Conservation (phyloP, 2,888 invertebrate species). For the Acanthosepion lycidas region DNA sequence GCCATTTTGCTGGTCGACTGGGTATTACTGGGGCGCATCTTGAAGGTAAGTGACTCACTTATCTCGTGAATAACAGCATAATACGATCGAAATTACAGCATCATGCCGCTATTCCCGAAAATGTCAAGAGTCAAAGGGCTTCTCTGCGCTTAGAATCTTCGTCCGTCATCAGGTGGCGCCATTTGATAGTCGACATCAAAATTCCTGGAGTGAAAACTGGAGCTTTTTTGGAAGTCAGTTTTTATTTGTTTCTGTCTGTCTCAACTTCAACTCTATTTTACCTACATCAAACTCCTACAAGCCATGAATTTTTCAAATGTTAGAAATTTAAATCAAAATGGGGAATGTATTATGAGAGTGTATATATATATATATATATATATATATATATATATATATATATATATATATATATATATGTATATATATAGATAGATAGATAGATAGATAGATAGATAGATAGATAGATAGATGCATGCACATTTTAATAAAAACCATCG, state of each 20-base stretch:
- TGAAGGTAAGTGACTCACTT: conserved; percentile 46
- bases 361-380: too few species aligned
- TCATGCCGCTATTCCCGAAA: conserved; percentile 57
- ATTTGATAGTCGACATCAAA: not conserved
- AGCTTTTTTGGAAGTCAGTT: not conserved
- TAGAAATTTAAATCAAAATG: not conserved
- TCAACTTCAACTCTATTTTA: not conserved
- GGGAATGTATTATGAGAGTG: too few species aligned
- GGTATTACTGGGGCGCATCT: not conserved
- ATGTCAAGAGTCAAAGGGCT: conserved; percentile 46
- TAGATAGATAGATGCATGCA: too few species aligned
- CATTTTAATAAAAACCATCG: too few species aligned
- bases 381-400: too few species aligned
- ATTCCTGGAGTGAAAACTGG: not conserved
- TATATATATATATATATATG: too few species aligned
- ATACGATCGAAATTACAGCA: conserved; percentile 54
- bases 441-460: too few species aligned
- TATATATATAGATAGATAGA: too few species aligned
- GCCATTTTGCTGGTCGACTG: not conserved
- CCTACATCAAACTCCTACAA: not conserved
- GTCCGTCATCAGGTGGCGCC: not conserved
- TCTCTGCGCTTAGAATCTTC: not conserved
- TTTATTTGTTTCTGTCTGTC: not conserved
- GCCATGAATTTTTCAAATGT: not conserved
- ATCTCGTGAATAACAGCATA: conserved; percentile 58